These are phyloP conservation scores for Drosophila austrosaltans DNA, from an alignment of 2,888 invertebrate species.

Conservation along the genomic window DNA sequence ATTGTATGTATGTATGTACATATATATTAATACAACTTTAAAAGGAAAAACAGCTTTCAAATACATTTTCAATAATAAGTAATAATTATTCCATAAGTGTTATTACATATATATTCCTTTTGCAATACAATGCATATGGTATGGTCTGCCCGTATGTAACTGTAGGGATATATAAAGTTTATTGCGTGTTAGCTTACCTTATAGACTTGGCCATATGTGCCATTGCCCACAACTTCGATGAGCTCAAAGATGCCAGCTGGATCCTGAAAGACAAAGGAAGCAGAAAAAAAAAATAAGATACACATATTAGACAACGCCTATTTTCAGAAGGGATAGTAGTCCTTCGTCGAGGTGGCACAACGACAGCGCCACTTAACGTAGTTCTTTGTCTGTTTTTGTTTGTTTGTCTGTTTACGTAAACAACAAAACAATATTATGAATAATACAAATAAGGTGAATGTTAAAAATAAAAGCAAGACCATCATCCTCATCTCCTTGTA, in stretches of 20 bases:
- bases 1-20: too few species aligned
- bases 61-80: too few species aligned
- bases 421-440: slow-evolving; percentile 61
- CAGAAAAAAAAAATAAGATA: neutral
- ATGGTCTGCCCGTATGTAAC: too few species aligned
- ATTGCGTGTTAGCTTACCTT: slow-evolving; percentile 88
- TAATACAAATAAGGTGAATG: slow-evolving; percentile 57
- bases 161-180: too few species aligned
- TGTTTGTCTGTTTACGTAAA: slow-evolving; percentile 61
- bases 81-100: too few species aligned
- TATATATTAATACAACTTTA: too few species aligned
- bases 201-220: slow-evolving; percentile 99
- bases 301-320: slow-evolving; percentile 32
- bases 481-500: neutral
- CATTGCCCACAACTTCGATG: slow-evolving; percentile 99
- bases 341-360: neutral
- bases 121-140: too few species aligned
- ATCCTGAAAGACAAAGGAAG: slow-evolving; percentile 87
- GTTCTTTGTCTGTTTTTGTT: slow-evolving; percentile 9
- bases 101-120: too few species aligned
- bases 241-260: slow-evolving; percentile 99
- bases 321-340: neutral
- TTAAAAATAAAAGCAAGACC: slow-evolving; percentile 64
- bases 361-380: slow-evolving; percentile 2
- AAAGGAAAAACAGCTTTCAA: too few species aligned